Evolutionary conservation across 2,113 vertebrate genomes (phyloP).

Genomic region (Proteles cristata): DNA sequence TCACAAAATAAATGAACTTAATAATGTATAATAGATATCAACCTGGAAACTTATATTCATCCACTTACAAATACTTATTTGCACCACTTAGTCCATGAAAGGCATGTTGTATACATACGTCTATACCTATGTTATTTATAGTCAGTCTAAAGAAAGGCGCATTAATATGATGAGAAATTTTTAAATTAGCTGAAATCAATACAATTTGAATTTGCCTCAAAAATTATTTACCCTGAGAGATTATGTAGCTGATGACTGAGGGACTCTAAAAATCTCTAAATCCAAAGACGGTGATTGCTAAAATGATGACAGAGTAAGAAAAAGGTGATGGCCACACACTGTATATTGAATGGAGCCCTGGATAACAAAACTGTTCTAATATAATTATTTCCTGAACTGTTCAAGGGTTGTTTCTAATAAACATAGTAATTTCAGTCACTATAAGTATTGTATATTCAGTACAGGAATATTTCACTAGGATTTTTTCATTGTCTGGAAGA

Average conservation of each 20-base stretch:
- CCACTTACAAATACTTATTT: constrained; percentile 40
- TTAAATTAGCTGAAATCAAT: constrained; percentile 40
- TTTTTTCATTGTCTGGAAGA: neutral
- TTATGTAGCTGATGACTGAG: neutral
- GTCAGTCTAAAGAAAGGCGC: neutral
- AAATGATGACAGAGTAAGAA: neutral
- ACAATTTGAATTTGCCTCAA: constrained; percentile 10
- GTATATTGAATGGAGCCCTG: neutral
- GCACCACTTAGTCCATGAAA: neutral
- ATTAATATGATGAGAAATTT: constrained; percentile 28
- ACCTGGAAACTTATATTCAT: neutral
- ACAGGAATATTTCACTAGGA: neutral
- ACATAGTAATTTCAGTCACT: neutral
- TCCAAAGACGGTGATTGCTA: neutral
- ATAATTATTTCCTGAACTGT: neutral
- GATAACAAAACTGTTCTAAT: neutral
- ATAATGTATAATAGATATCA: neutral
- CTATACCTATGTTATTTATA: neutral
- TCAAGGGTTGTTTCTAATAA: neutral
- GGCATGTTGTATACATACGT: neutral
- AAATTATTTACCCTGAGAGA: constrained; percentile 30
- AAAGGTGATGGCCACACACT: neutral
- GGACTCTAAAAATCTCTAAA: neutral
- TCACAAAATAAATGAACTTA: constrained; percentile 1
- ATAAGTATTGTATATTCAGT: neutral